Percentiles rank a stretch among this genome's conserved stretches.
These are phyloP conservation scores for Cochlearius cochlearius DNA, from an alignment of 2,113 vertebrate species.

Conservation along the genomic window DNA sequence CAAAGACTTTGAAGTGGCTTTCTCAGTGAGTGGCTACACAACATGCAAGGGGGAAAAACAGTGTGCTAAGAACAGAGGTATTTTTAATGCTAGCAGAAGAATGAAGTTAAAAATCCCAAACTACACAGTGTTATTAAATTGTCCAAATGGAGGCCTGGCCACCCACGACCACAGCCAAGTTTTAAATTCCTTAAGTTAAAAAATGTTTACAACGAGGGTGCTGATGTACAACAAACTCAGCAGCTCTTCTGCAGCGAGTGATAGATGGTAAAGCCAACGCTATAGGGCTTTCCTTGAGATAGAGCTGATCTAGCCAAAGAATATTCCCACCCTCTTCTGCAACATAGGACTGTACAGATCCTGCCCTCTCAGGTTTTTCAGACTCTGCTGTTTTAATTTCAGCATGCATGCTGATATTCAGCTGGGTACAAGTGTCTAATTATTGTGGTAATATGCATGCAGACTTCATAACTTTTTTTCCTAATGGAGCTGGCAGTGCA, in stretches of 20 bases:
- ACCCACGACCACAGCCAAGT: not conserved
- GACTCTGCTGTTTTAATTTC: conserved; percentile 45
- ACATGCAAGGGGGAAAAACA: not conserved
- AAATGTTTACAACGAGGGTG: not conserved
- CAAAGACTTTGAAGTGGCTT: not conserved
- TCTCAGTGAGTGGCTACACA: not conserved
- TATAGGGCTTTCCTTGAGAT: not conserved
- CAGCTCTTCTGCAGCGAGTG: not conserved
- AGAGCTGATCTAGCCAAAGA: not conserved
- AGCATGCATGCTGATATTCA: conserved; percentile 6
- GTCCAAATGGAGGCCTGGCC: not conserved
- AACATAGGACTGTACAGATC: not conserved
- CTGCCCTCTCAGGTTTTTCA: not conserved
- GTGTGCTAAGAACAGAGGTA: not conserved
- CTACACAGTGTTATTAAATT: not conserved
- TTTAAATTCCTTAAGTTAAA: not conserved
- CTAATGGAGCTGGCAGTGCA: conserved; percentile 29
- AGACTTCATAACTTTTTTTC: conserved; percentile 38
- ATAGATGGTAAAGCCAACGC: not conserved
- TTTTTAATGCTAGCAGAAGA: not conserved
- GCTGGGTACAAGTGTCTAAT: conserved; percentile 55
- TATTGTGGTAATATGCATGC: conserved; percentile 52
- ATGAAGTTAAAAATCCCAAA: not conserved
- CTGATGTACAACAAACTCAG: not conserved
- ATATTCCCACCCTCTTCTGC: not conserved